These are phyloP conservation scores for Styela clava DNA, from an alignment of 23 tunicate species.

Conservation along the genomic window DNA sequence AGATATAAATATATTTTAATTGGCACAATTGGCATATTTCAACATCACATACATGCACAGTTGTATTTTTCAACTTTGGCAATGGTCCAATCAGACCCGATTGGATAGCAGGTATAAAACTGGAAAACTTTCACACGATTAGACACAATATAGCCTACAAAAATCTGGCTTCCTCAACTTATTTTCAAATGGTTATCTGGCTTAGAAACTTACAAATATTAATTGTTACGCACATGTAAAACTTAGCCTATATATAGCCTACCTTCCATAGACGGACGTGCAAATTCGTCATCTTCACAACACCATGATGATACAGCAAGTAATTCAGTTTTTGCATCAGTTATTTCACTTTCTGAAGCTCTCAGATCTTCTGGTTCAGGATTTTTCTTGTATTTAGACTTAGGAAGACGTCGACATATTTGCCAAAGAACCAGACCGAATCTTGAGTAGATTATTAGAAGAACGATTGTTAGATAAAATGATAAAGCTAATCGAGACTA, in stretches of 20 bases:
- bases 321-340: constrained; percentile 4
- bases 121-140: no score
- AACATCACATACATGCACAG: no score
- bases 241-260: no score
- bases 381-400: not conserved
- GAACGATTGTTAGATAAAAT: no score
- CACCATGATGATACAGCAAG: constrained; percentile 10
- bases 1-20: not conserved
- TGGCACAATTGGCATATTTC: not conserved
- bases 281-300: constrained; percentile 17
- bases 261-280: constrained; percentile 79
- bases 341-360: constrained; percentile 11
- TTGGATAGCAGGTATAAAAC: no score
- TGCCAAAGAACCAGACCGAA: constrained; percentile 55
- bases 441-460: not conserved
- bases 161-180: no score
- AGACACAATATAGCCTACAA: no score
- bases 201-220: no score
- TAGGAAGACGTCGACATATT: constrained; percentile 11
- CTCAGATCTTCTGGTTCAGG: not conserved
- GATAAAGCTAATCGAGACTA: not conserved
- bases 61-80: no score
- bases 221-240: no score
- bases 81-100: no score
- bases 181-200: no score